A percentile compares a stretch with the other conserved stretches of the same genome.
phyloP scores from a whole-genome alignment of 2,888 invertebrate species.

The Boloria euphrosyne region DNA sequence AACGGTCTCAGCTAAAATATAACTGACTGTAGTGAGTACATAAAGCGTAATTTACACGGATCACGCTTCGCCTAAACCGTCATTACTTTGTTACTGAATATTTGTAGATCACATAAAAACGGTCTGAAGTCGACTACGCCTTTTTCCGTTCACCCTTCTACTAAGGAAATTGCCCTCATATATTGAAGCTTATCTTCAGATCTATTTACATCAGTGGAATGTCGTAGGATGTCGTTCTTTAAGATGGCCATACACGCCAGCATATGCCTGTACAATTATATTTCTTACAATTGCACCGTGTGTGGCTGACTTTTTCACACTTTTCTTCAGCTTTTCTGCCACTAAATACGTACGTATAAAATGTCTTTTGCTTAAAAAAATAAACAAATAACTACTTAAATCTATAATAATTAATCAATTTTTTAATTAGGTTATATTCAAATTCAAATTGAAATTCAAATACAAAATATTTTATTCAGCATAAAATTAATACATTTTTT shows the following conservation, averaged over 20 bases:
- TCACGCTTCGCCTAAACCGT: constrained; percentile 14
- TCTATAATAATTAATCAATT: no score
- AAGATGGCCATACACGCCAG: background rate
- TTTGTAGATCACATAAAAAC: constrained; percentile 59
- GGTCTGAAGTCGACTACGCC: constrained; percentile 50
- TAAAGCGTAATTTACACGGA: constrained; percentile 9
- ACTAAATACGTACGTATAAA: no score
- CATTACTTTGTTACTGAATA: constrained; percentile 46
- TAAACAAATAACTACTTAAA: no score
- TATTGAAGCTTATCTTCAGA: constrained; percentile 72
- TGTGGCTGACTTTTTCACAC: background rate
- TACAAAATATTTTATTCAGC: no score
- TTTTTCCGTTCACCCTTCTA: constrained; percentile 66
- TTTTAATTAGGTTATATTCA: no score
- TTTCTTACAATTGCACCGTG: background rate
- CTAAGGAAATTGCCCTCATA: constrained; percentile 73
- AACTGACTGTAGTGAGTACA: no score
- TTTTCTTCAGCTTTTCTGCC: no score
- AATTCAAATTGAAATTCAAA: no score
- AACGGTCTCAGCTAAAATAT: no score
- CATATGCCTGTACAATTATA: no score
- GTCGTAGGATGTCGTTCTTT: constrained; percentile 32
- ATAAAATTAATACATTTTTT: no score
- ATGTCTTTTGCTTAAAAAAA: no score
- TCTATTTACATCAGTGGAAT: constrained; percentile 67